Percentiles rank a stretch among this genome's conserved stretches.
phyloP scores from a whole-genome alignment of 2,888 invertebrate species.

The Dolichopus griseipennis region DNA sequence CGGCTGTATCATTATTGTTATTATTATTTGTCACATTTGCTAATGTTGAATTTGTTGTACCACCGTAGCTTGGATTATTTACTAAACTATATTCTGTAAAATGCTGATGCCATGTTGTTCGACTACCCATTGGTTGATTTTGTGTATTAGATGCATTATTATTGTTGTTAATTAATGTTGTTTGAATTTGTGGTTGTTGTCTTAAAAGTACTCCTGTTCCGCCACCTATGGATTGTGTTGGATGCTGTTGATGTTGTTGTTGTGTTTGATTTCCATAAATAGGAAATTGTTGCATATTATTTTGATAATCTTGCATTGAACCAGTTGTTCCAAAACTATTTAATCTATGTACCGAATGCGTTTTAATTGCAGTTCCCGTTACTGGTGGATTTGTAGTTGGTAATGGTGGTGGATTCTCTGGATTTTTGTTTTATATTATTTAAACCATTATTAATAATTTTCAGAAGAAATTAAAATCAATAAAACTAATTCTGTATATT shows the following conservation, averaged over 20 bases:
- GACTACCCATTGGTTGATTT: slow-evolving; percentile 30
- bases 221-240: slow-evolving; percentile 1
- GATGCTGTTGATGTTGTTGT: slow-evolving; percentile 22
- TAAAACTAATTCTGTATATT: too few relatives aligned
- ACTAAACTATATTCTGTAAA: slow-evolving; percentile 38
- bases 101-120: slow-evolving; percentile 41
- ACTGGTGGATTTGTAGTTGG: slow-evolving; percentile 43
- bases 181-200: slow-evolving; percentile 24
- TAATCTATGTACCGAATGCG: slow-evolving; percentile 22
- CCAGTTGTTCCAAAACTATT: slow-evolving; percentile 23
- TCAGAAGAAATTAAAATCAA: neutral
- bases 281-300: slow-evolving; percentile 23
- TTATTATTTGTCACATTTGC: slow-evolving; percentile 30
- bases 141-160: slow-evolving; percentile 20
- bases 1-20: slow-evolving; percentile 40
- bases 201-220: slow-evolving; percentile 14
- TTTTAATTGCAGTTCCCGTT: slow-evolving; percentile 23
- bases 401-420: slow-evolving; percentile 44
- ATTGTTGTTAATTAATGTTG: slow-evolving; percentile 6
- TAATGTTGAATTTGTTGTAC: slow-evolving; percentile 18
- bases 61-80: slow-evolving; percentile 40
- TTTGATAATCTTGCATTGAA: slow-evolving; percentile 22
- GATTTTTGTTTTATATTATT: neutral
- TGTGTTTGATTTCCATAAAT: slow-evolving; percentile 11
- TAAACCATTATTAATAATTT: neutral